A percentile compares a stretch with the other conserved stretches of the same genome.
phyloP scores from a whole-genome alignment of 2,797 vertebrate species.

The Smutsia temminckii region DNA sequence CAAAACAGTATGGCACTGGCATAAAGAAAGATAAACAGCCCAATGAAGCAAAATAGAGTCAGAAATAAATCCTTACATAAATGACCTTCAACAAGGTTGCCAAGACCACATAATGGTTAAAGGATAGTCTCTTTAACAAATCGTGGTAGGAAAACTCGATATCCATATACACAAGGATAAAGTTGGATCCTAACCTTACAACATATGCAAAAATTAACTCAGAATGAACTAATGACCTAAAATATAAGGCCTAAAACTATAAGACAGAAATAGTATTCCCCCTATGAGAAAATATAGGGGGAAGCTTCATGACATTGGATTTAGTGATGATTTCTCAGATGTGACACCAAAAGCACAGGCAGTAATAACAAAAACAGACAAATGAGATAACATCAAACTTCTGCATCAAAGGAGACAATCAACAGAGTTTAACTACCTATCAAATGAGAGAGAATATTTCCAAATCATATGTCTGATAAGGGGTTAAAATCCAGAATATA shows the following conservation, averaged over 20 bases:
- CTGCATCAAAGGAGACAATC: neutral
- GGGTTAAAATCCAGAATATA: neutral
- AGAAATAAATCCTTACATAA: neutral
- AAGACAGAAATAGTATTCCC: neutral
- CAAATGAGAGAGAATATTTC: neutral
- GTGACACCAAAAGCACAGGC: neutral
- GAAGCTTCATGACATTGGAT: neutral
- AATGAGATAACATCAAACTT: neutral
- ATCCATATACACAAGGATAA: neutral
- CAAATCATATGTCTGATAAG: neutral
- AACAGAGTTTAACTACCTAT: neutral
- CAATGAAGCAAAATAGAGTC: neutral
- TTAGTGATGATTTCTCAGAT: neutral
- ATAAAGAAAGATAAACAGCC: neutral
- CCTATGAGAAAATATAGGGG: neutral
- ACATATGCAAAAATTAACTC: neutral
- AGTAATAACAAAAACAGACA: neutral
- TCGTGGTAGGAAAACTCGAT: neutral
- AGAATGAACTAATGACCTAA: neutral
- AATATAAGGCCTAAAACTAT: neutral
- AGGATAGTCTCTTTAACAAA: neutral
- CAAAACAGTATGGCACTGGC: neutral
- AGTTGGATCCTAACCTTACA: neutral
- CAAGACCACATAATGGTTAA: neutral
- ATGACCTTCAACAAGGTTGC: neutral